These are phyloP conservation scores for Quadroppia sp. DNA, from an alignment of 2,888 invertebrate genomes.

Conservation along the genomic window DNA sequence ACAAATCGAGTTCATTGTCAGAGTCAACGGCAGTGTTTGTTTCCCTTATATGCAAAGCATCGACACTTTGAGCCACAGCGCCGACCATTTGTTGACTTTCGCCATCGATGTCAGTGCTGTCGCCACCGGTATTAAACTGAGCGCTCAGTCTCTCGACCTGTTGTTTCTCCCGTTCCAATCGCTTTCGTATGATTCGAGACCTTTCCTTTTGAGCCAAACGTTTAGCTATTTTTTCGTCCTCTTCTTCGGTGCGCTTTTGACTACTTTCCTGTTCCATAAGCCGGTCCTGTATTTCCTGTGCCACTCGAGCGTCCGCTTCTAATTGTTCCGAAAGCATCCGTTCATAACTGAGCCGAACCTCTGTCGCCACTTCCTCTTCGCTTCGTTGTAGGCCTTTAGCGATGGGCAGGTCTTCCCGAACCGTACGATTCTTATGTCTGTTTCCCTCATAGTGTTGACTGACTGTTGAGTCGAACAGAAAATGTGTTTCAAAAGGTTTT, in stretches of 20 bases:
- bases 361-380: slow-evolving; percentile 62
- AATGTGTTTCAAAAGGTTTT: not conserved
- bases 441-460: slow-evolving; percentile 72
- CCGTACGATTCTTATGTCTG: slow-evolving; percentile 67
- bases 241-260: slow-evolving; percentile 39
- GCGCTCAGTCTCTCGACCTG: slow-evolving; percentile 49
- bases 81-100: not conserved
- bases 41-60: not conserved
- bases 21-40: not conserved
- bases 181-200: slow-evolving; percentile 52
- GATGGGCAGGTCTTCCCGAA: slow-evolving; percentile 71
- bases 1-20: slow-evolving; percentile 50
- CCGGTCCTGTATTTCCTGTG: slow-evolving; percentile 45
- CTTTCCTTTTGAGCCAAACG: slow-evolving; percentile 59
- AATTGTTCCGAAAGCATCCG: slow-evolving; percentile 62
- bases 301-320: slow-evolving; percentile 46
- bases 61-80: slow-evolving; percentile 10
- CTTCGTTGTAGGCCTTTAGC: slow-evolving; percentile 69
- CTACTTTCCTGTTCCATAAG: slow-evolving; percentile 36
- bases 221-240: slow-evolving; percentile 47
- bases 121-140: slow-evolving; percentile 9
- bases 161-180: slow-evolving; percentile 54
- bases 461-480: slow-evolving; percentile 55
- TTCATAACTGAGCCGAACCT: slow-evolving; percentile 45
- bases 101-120: not conserved